Conservation (phyloP, 1,140 invertebrate genomes). For the Leptinotarsa lineolata region DNA sequence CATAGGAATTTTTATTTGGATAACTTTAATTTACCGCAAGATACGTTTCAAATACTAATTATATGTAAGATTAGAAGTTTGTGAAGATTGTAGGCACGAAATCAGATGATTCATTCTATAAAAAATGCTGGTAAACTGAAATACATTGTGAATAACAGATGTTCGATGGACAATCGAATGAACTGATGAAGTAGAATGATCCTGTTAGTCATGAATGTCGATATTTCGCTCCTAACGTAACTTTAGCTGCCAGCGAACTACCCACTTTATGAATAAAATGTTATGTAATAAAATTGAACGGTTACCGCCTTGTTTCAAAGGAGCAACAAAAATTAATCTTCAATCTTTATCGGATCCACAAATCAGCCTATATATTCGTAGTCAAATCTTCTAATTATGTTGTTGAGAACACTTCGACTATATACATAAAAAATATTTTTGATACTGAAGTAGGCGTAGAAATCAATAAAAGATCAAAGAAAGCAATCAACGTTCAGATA, state of each 20-base stretch:
- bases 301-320: neutral
- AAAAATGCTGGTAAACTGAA: too few species aligned
- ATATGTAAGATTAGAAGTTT: too few species aligned
- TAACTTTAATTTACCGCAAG: too few species aligned
- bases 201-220: too few species aligned
- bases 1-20: too few species aligned
- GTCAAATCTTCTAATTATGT: neutral
- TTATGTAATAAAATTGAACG: neutral
- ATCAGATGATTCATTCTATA: too few species aligned
- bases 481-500: neutral
- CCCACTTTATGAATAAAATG: neutral
- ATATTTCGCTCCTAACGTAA: too few species aligned
- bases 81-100: too few species aligned
- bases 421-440: neutral
- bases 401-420: constrained; percentile 5
- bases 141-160: too few species aligned
- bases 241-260: neutral
- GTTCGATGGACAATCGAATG: too few species aligned
- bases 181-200: too few species aligned
- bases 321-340: neutral
- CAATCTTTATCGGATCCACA: neutral
- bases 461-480: constrained; percentile 6
- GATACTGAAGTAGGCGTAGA: neutral
- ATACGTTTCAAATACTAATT: too few species aligned
- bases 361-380: neutral